phyloP scores from a whole-genome alignment of 2,113 vertebrate genomes.

The Tragelaphus scriptus region DNA sequence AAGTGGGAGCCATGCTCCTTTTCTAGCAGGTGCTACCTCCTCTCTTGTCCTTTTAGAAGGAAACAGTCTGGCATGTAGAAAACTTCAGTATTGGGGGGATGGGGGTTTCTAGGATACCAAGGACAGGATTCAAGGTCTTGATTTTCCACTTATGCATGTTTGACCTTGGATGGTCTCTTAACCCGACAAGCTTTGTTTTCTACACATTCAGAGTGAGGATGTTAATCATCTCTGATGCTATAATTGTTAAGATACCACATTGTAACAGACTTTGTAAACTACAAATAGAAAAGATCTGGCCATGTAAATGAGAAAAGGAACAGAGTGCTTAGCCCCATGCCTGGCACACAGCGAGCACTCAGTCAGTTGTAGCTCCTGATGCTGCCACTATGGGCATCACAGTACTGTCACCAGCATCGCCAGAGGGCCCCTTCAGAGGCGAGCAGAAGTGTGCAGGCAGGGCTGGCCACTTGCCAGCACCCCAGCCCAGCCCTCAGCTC shows the following conservation, averaged over 20 bases:
- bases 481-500: not conserved
- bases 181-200: not conserved
- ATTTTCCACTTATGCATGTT: not conserved
- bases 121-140: not conserved
- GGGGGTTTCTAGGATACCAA: not conserved
- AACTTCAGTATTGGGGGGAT: not conserved
- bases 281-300: not conserved
- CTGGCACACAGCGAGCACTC: rapidly evolving
- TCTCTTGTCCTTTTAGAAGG: not conserved
- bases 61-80: not conserved
- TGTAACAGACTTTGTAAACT: not conserved
- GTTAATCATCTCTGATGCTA: not conserved
- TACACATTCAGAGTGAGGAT: not conserved
- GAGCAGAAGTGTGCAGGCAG: not conserved
- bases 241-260: not conserved
- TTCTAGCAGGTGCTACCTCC: not conserved
- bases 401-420: not conserved
- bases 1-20: not conserved
- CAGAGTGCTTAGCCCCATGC: not conserved
- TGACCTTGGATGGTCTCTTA: not conserved
- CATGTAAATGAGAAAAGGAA: not conserved
- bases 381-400: rapidly evolving
- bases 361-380: not conserved
- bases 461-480: not conserved
- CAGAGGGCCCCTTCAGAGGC: not conserved